A percentile compares a stretch with the other conserved stretches of the same genome.
Evolutionary conservation across 1,140 invertebrate genomes (phyloP).

Genomic region (Caerostris extrusa): DNA sequence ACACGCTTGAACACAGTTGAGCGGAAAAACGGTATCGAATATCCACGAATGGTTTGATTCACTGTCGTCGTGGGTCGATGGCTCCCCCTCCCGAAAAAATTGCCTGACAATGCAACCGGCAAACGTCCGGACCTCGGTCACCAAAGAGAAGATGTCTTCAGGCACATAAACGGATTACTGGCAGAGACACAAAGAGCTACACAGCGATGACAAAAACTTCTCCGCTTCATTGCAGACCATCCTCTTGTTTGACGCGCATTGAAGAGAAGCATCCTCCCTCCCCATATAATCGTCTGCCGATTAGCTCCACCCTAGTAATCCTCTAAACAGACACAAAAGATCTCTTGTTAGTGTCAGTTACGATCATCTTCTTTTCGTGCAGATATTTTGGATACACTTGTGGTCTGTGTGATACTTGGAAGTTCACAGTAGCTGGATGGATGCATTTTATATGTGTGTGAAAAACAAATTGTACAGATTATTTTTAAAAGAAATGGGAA

Average conservation of each 20-base stretch:
- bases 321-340: slow-evolving; percentile 40
- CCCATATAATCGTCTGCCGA: neutral
- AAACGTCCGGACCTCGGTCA: slow-evolving; percentile 31
- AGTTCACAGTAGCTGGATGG: neutral
- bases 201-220: slow-evolving; percentile 60
- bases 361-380: neutral
- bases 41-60: slow-evolving; percentile 29
- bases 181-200: slow-evolving; percentile 59
- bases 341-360: slow-evolving; percentile 25
- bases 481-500: no score
- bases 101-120: slow-evolving; percentile 18
- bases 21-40: slow-evolving; percentile 33
- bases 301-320: neutral
- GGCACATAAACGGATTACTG: slow-evolving; percentile 60
- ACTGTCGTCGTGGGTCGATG: slow-evolving; percentile 30
- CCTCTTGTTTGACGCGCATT: slow-evolving; percentile 65
- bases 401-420: neutral
- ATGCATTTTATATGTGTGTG: no score
- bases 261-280: neutral
- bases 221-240: slow-evolving; percentile 48
- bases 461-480: no score
- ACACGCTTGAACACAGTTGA: neutral
- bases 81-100: slow-evolving; percentile 9
- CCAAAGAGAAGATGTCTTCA: slow-evolving; percentile 24
- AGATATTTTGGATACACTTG: neutral